phyloP scores from a whole-genome alignment of 2,888 invertebrate genomes.

The Idaea dimidiata region DNA sequence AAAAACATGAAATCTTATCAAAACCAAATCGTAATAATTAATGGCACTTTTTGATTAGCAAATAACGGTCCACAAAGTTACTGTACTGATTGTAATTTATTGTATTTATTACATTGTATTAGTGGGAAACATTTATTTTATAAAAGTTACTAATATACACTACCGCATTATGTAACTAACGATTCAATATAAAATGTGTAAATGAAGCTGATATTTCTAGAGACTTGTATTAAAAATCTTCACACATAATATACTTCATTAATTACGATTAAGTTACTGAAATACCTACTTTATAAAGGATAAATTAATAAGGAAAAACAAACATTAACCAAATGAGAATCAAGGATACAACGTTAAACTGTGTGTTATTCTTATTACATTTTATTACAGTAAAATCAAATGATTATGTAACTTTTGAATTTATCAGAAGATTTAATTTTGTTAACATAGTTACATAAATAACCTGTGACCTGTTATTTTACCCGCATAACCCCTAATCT shows the following conservation, averaged over 20 bases:
- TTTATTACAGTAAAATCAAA: too few species aligned
- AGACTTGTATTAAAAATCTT: conserved; percentile 1
- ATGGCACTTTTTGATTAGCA: neutral
- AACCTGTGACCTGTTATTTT: too few species aligned
- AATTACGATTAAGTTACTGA: neutral
- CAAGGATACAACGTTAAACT: too few species aligned
- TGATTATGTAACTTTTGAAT: too few species aligned
- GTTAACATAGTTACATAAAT: too few species aligned
- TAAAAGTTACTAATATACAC: neutral
- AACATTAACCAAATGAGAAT: too few species aligned
- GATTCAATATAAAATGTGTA: neutral
- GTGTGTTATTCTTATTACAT: too few species aligned
- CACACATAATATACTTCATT: neutral
- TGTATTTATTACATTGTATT: neutral
- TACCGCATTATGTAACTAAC: neutral
- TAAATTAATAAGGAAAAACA: too few species aligned
- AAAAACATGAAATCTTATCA: neutral
- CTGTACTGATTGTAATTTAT: neutral
- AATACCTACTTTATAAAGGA: too few species aligned
- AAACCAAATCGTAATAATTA: neutral
- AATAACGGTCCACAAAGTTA: neutral
- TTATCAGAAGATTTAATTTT: too few species aligned
- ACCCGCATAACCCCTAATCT: too few species aligned
- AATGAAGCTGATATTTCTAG: conserved; percentile 18
- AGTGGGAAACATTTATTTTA: neutral